phyloP scores from a whole-genome alignment of 2,888 invertebrate genomes.

The Troglohyphantes excavatus region DNA sequence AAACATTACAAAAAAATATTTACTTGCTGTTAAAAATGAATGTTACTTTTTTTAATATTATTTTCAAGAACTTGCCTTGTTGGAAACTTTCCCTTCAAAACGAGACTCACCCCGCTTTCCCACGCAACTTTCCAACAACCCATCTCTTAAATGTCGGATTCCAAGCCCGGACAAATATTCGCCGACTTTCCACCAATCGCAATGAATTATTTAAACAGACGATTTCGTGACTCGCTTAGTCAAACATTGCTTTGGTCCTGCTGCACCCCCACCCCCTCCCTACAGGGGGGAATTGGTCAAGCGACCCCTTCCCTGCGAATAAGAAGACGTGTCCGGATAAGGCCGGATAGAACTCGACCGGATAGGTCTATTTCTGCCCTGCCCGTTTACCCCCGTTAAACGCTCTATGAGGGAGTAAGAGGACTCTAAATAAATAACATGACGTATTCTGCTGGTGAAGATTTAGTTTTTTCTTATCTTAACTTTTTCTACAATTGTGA shows the following conservation, averaged over 20 bases:
- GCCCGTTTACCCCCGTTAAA: not conserved
- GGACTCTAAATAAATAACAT: conserved; percentile 6
- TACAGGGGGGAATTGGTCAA: conserved; percentile 19
- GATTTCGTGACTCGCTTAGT: conserved; percentile 49
- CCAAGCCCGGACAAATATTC: conserved; percentile 23
- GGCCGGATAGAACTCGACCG: not conserved
- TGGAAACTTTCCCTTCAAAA: too few relatives aligned
- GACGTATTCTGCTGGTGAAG: not conserved
- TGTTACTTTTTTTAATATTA: too few relatives aligned
- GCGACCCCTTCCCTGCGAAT: not conserved
- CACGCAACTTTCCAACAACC: too few relatives aligned
- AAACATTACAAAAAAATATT: too few relatives aligned
- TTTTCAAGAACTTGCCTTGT: too few relatives aligned
- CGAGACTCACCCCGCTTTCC: too few relatives aligned
- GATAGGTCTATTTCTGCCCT: not conserved
- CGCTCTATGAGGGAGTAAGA: not conserved
- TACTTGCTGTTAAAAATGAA: too few relatives aligned
- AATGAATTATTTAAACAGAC: conserved; percentile 67
- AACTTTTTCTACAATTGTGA: not conserved
- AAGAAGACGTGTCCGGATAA: conserved; percentile 41
- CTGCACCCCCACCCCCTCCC: not conserved
- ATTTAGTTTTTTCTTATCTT: not conserved
- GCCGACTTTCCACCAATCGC: conserved; percentile 30
- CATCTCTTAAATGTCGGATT: conserved; percentile 13
- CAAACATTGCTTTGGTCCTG: conserved; percentile 24